These are phyloP conservation scores for Geotria australis DNA, from an alignment of 2,797 vertebrate genomes.

Conservation along the genomic window DNA sequence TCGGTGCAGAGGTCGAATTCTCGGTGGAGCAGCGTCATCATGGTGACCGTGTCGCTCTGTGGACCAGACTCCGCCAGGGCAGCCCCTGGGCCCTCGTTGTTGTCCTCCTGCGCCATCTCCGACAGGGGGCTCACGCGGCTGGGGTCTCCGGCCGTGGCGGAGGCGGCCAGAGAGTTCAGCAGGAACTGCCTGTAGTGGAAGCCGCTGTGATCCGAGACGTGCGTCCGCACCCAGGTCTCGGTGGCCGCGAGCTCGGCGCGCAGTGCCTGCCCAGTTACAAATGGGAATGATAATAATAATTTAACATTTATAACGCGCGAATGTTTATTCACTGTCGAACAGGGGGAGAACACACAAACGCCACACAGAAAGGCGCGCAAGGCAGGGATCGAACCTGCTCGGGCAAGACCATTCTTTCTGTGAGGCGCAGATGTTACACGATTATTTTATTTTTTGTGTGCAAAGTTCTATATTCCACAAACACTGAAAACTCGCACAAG, in stretches of 20 bases:
- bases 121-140: slow-evolving; percentile 8
- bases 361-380: too few species aligned
- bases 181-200: slow-evolving; percentile 95
- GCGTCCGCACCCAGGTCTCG: slow-evolving; percentile 62
- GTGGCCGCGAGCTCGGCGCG: slow-evolving; percentile 60
- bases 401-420: too few species aligned
- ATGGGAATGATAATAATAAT: background rate
- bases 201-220: slow-evolving; percentile 88
- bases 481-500: too few species aligned
- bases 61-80: too few species aligned
- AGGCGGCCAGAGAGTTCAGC: slow-evolving; percentile 33
- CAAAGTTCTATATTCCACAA: too few species aligned
- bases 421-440: too few species aligned
- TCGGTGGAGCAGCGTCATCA: slow-evolving; percentile 23
- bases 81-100: background rate
- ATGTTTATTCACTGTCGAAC: too few species aligned
- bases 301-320: too few species aligned
- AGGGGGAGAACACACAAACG: too few species aligned
- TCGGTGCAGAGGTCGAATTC: slow-evolving; percentile 63
- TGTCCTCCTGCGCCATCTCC: slow-evolving; percentile 6
- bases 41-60: slow-evolving; percentile 2
- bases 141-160: slow-evolving; percentile 6
- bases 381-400: too few species aligned
- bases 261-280: slow-evolving; percentile 26
- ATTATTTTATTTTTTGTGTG: too few species aligned